These are phyloP conservation scores for Pachymerium ferrugineum DNA, from an alignment of 2,888 invertebrate genomes.

Conservation along the genomic window DNA sequence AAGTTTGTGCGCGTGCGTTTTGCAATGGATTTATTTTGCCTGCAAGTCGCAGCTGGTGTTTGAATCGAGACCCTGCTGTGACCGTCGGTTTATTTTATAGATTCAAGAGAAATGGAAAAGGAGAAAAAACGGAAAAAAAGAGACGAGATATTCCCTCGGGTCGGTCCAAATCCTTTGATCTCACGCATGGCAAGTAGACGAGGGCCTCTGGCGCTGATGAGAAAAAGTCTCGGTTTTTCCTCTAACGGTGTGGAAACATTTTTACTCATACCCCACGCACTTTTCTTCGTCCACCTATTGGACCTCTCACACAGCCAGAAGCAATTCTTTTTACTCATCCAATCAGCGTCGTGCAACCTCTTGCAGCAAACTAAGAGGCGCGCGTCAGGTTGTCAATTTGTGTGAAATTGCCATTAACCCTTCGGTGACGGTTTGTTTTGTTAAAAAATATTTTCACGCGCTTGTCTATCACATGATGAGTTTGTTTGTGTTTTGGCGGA, in stretches of 20 bases:
- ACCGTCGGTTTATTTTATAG: constrained; percentile 18
- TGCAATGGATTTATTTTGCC: constrained; percentile 14
- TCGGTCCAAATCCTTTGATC: constrained; percentile 11
- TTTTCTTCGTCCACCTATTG: background rate
- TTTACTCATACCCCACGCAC: background rate
- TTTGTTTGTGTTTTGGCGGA: background rate
- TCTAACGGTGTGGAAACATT: background rate
- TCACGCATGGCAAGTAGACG: constrained; percentile 10
- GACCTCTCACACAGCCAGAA: background rate
- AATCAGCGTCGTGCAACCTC: background rate
- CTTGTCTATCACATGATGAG: background rate
- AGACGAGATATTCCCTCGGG: constrained; percentile 1
- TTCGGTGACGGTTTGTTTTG: too few species aligned
- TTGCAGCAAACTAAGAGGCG: too few species aligned
- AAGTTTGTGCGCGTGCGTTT: background rate
- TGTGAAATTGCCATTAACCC: too few species aligned
- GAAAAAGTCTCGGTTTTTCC: background rate
- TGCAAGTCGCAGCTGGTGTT: constrained; percentile 18
- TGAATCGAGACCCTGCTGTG: constrained; percentile 18
- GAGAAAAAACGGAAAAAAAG: background rate
- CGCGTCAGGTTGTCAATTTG: background rate
- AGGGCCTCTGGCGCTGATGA: constrained; percentile 21
- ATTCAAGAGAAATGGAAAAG: constrained; percentile 15
- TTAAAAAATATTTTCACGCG: too few species aligned
- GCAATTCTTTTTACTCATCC: constrained; percentile 10